Percentiles rank a stretch among this genome's conserved stretches.
Conservation (phyloP, 2,888 invertebrate species). For the Hesperia comma region DNA sequence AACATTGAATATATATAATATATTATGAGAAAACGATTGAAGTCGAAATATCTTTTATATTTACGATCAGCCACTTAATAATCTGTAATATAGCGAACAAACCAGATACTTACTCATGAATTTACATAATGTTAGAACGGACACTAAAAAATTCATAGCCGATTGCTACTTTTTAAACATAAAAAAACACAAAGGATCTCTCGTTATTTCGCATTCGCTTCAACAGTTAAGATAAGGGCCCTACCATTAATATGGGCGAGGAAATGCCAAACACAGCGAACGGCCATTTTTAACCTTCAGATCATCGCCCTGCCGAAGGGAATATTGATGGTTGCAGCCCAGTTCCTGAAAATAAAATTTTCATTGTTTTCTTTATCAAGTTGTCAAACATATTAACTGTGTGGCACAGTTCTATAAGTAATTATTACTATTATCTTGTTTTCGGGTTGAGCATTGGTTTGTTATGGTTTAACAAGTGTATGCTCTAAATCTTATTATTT, state of each 20-base stretch:
- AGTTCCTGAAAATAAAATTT: neutral
- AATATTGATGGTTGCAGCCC: conserved; percentile 28
- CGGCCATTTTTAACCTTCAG: conserved; percentile 57
- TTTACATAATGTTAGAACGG: neutral
- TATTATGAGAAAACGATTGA: no score
- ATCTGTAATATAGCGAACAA: no score
- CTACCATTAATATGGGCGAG: conserved; percentile 59
- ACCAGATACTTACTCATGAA: no score
- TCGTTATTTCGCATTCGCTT: conserved; percentile 56
- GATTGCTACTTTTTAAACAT: neutral
- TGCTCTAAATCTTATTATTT: no score
- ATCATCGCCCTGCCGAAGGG: conserved; percentile 42
- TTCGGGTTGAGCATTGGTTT: no score
- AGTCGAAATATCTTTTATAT: no score
- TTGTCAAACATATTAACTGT: neutral
- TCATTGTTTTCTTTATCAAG: neutral
- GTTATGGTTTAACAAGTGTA: no score
- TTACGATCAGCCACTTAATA: no score
- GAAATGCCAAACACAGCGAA: conserved; percentile 54
- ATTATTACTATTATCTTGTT: no score
- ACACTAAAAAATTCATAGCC: neutral
- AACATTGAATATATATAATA: no score
- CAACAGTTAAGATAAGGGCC: conserved; percentile 55
- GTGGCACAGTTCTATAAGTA: no score
- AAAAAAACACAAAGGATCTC: conserved; percentile 39